Conservation (phyloP, 92 coral and sea anemone genomes). For the Zoanthus sociatus region DNA sequence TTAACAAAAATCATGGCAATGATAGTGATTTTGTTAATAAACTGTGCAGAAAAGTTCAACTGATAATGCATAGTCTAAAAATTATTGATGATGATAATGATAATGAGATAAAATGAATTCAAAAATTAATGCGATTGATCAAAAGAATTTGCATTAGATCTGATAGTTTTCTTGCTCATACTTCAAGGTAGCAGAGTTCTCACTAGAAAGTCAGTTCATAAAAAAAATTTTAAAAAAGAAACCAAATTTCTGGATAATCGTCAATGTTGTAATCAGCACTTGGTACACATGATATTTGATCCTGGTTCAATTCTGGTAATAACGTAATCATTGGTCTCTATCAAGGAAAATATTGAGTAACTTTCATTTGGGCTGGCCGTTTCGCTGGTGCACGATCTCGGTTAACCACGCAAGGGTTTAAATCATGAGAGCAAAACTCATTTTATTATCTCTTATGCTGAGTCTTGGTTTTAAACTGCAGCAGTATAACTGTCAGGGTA, state of each 20-base stretch:
- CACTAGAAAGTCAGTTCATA: neutral
- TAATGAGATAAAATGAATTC: no score
- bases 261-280: neutral
- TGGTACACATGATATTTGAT: neutral
- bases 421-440: neutral
- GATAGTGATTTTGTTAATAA: no score
- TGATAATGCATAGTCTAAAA: no score
- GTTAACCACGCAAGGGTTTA: neutral
- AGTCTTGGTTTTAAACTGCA: neutral
- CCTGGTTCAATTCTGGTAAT: neutral
- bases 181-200: neutral
- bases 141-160: no score
- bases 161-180: neutral
- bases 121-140: no score
- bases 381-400: neutral
- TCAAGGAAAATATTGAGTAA: neutral
- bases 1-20: no score
- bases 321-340: neutral
- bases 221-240: neutral
- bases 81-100: no score
- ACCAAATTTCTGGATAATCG: neutral
- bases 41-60: no score
- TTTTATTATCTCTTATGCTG: neutral
- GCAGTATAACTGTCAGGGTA: slow-evolving; percentile 11
- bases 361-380: neutral